Evolutionary conservation across 2,888 invertebrate genomes (phyloP).

Genomic region (Hydropsyche betteni): DNA sequence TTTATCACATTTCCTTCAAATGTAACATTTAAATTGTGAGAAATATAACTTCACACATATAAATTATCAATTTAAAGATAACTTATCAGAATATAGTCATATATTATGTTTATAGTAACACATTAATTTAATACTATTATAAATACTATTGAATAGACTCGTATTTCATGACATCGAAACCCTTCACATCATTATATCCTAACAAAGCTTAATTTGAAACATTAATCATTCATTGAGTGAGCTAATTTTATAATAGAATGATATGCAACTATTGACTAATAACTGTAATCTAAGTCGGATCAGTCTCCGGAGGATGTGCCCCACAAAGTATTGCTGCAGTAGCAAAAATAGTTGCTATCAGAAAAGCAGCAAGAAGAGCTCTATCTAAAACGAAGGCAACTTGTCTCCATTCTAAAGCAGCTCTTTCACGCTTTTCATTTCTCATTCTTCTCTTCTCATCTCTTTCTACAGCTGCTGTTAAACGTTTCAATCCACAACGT

Average conservation of each 20-base stretch:
- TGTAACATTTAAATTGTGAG: too few species aligned
- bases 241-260: not conserved
- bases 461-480: conserved; percentile 80
- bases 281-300: not conserved
- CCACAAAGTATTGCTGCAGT: conserved; percentile 75
- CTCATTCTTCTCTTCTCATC: conserved; percentile 83
- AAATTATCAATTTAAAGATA: too few species aligned
- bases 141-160: too few species aligned
- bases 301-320: conserved; percentile 44
- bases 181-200: too few species aligned
- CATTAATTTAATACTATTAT: too few species aligned
- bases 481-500: conserved; percentile 44
- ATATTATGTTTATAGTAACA: too few species aligned
- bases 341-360: conserved; percentile 79
- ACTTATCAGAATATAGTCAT: too few species aligned
- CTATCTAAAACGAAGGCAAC: conserved; percentile 86
- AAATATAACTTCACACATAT: too few species aligned
- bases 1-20: too few species aligned
- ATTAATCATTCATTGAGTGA: too few species aligned
- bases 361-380: conserved; percentile 78
- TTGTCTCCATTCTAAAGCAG: conserved; percentile 84
- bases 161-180: too few species aligned
- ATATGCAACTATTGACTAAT: conserved; percentile 4
- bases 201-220: too few species aligned
- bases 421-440: conserved; percentile 80